Conservation (phyloP, 2,797 vertebrate genomes). For the Pseudochromis fuscus region DNA sequence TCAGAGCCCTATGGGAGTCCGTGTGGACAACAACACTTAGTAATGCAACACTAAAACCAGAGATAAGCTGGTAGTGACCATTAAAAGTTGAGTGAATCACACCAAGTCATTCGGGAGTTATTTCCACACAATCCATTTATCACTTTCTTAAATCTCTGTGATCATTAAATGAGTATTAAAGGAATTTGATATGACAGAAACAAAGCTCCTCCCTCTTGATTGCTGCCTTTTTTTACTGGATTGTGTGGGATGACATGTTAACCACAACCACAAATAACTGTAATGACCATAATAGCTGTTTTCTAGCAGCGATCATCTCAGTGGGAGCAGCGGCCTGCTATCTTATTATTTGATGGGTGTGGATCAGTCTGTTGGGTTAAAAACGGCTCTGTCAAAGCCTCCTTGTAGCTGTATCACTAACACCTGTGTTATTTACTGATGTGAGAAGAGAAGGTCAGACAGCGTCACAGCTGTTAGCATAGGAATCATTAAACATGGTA, state of each 20-base stretch:
- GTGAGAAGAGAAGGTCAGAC: constrained; percentile 11
- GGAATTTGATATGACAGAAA: constrained; percentile 42
- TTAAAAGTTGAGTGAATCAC: constrained; percentile 36
- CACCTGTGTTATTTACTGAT: neutral
- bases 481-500: constrained; percentile 12
- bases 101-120: constrained; percentile 7
- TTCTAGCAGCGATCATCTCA: constrained; percentile 49
- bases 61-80: constrained; percentile 32
- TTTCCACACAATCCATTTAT: constrained; percentile 35
- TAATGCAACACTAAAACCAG: constrained; percentile 16
- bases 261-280: constrained; percentile 71
- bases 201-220: constrained; percentile 18
- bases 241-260: constrained; percentile 34
- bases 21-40: constrained; percentile 15
- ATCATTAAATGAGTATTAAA: constrained; percentile 12
- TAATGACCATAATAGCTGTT: constrained; percentile 75
- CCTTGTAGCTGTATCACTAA: constrained; percentile 20
- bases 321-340: constrained; percentile 31
- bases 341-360: constrained; percentile 50
- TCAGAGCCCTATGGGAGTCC: constrained; percentile 22
- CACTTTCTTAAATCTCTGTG: constrained; percentile 13
- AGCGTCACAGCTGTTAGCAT: neutral
- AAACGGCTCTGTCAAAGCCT: constrained; percentile 11
- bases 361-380: constrained; percentile 20
- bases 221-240: constrained; percentile 27